Percentiles rank a stretch among this genome's conserved stretches.
These are phyloP conservation scores for Malaclemys terrapin DNA, from an alignment of 2,113 vertebrate species.

Conservation along the genomic window DNA sequence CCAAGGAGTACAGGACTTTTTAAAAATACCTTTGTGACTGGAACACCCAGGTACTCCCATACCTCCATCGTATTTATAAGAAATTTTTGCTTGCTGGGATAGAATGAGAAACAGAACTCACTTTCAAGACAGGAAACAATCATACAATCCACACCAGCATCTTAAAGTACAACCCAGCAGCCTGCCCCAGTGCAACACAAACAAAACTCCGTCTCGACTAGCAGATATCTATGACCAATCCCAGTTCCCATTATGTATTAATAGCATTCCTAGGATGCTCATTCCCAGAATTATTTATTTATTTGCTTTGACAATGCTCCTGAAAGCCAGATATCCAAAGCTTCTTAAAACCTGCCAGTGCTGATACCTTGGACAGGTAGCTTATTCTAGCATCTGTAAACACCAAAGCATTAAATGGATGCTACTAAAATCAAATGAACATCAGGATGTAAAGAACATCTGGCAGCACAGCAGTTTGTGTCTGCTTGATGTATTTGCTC, in stretches of 20 bases:
- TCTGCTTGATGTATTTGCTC: neutral
- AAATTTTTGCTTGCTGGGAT: neutral
- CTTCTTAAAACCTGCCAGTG: neutral
- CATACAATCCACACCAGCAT: neutral
- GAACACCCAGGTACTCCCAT: rapidly evolving
- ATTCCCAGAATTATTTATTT: too few species aligned
- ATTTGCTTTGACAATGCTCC: neutral
- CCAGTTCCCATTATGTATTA: neutral
- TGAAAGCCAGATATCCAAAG: neutral
- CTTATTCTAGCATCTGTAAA: neutral
- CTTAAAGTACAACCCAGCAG: neutral
- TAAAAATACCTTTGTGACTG: neutral
- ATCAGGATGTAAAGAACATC: neutral
- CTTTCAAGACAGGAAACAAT: neutral
- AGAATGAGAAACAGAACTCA: neutral
- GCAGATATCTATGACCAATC: neutral
- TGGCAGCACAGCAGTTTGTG: neutral
- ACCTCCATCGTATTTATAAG: neutral
- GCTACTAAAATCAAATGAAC: neutral
- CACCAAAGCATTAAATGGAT: neutral
- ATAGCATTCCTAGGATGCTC: neutral
- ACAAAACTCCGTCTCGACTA: neutral
- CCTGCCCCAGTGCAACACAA: neutral
- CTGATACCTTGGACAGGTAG: neutral
- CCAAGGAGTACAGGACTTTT: neutral